Evolutionary conservation across 2,113 vertebrate species (phyloP).

Genomic region (Drymodes brunneopygia): DNA sequence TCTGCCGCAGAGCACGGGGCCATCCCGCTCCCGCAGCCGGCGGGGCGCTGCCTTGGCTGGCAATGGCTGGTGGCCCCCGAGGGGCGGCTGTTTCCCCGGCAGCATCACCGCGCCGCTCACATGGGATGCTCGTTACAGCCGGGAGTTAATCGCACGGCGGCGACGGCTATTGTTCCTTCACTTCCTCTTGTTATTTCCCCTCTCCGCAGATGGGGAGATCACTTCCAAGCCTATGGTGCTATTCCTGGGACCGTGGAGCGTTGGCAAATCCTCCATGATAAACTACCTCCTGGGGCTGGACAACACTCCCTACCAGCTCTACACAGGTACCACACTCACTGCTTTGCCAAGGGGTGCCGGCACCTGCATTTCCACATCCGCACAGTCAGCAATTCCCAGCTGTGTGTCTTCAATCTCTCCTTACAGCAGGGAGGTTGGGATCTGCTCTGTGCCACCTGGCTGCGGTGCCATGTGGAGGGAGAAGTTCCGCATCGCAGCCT

Average conservation of each 20-base stretch:
- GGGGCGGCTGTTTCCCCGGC: not conserved
- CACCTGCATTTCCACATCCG: rapidly evolving
- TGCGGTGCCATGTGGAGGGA: rapidly evolving
- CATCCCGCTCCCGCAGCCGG: not conserved
- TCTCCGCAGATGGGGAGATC: slow-evolving; percentile 90
- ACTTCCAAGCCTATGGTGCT: slow-evolving; percentile 98
- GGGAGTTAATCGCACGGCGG: not conserved
- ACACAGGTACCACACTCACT: slow-evolving; percentile 80
- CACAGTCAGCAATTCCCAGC: rapidly evolving
- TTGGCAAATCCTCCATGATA: slow-evolving; percentile 98
- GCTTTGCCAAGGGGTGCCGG: not conserved
- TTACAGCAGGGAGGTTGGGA: not conserved
- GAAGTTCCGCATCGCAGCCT: not conserved
- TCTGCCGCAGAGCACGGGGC: not conserved
- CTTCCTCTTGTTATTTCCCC: slow-evolving; percentile 44
- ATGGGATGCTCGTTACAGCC: not conserved
- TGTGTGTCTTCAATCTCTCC: rapidly evolving
- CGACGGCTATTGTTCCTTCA: slow-evolving; percentile 17
- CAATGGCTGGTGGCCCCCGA: not conserved
- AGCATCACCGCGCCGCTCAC: not conserved
- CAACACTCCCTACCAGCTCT: slow-evolving; percentile 91
- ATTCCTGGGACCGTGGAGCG: slow-evolving; percentile 97
- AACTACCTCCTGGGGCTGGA: slow-evolving; percentile 96
- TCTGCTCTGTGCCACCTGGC: not conserved
- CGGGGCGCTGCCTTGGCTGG: not conserved